A percentile compares a stretch with the other conserved stretches of the same genome.
Conservation (phyloP, 2,888 invertebrate species). For the Metacarcinus magister region DNA sequence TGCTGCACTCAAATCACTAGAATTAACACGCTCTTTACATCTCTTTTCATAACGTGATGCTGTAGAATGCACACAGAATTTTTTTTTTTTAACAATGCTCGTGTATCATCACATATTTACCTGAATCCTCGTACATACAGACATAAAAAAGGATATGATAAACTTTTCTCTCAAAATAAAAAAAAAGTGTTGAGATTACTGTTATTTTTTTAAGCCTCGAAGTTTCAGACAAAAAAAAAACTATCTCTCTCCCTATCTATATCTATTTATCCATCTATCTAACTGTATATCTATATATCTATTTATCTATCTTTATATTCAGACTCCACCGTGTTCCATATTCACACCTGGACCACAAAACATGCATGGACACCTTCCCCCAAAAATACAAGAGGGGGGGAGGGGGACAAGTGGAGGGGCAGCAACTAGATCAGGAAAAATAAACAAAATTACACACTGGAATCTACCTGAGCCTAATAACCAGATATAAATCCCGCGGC, state of each 20-base stretch:
- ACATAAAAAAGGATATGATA: no score
- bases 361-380: background rate
- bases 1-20: background rate
- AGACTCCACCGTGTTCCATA: background rate
- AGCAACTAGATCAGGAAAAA: background rate
- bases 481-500: background rate
- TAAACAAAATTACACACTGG: background rate
- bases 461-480: background rate
- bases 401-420: background rate
- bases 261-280: no score
- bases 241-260: no score
- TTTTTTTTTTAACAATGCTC: no score
- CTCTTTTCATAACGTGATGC: background rate
- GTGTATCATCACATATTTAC: no score
- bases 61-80: background rate
- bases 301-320: no score
- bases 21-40: background rate
- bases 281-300: no score
- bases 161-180: no score
- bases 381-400: background rate
- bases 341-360: background rate
- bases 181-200: no score
- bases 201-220: no score
- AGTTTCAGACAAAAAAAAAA: no score
- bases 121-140: no score